Percentiles rank a stretch among this genome's conserved stretches.
These are phyloP conservation scores for Spodoptera litura DNA, from an alignment of 1,140 invertebrate genomes.

Conservation along the genomic window DNA sequence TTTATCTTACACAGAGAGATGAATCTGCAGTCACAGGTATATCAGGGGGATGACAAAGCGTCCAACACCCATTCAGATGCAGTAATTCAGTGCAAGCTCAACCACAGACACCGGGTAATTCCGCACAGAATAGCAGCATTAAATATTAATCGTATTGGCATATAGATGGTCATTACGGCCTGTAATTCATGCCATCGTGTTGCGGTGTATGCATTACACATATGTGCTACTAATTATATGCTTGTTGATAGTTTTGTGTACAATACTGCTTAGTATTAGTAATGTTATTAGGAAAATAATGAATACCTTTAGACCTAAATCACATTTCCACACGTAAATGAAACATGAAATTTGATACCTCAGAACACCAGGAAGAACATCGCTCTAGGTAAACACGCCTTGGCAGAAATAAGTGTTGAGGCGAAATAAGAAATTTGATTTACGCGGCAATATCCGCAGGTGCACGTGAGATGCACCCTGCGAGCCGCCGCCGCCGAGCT, in stretches of 20 bases:
- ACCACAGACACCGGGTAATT: constrained; percentile 78
- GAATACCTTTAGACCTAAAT: not conserved
- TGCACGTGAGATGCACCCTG: constrained; percentile 73
- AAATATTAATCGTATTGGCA: constrained; percentile 83
- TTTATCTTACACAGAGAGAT: constrained; percentile 22
- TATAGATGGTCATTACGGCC: constrained; percentile 75
- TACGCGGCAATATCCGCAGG: constrained; percentile 81
- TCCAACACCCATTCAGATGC: constrained; percentile 66
- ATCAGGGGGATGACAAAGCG: constrained; percentile 57
- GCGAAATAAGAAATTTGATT: constrained; percentile 82
- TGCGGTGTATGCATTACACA: constrained; percentile 56
- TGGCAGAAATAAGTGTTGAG: constrained; percentile 70
- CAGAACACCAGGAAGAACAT: constrained; percentile 8
- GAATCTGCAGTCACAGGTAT: constrained; percentile 26
- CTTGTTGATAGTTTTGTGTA: constrained; percentile 50
- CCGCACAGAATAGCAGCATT: constrained; percentile 75
- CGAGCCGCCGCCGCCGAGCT: constrained; percentile 49
- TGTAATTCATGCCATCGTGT: constrained; percentile 60
- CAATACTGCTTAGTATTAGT: not conserved
- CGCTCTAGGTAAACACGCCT: constrained; percentile 54
- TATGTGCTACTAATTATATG: constrained; percentile 69
- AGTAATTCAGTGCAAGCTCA: constrained; percentile 77
- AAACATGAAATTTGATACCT: too few species aligned
- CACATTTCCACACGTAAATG: not conserved
- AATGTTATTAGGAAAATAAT: too few species aligned